Evolutionary conservation across 2,797 vertebrate species (phyloP).

Genomic region (Siniperca undulata): DNA sequence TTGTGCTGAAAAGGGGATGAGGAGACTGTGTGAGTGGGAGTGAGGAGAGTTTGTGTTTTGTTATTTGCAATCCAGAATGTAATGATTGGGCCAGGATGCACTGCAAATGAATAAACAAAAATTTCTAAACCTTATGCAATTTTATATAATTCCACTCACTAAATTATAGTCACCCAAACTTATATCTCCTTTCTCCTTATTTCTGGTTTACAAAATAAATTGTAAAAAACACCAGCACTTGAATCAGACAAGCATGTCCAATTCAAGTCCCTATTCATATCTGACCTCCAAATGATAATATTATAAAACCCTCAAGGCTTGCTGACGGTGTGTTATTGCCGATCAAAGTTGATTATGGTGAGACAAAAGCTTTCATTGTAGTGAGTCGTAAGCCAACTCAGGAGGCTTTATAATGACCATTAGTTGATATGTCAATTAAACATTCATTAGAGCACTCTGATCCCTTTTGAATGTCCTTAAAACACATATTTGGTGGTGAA

Average conservation of each 20-base stretch:
- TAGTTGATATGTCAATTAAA: slow-evolving; percentile 49
- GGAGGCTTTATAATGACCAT: slow-evolving; percentile 59
- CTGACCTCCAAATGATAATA: slow-evolving; percentile 17
- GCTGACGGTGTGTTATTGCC: slow-evolving; percentile 33
- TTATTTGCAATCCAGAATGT: slow-evolving; percentile 43
- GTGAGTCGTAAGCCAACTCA: slow-evolving; percentile 31
- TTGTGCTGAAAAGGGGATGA: slow-evolving; percentile 44
- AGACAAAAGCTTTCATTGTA: slow-evolving; percentile 62
- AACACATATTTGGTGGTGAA: background rate
- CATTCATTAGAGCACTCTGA: too few species aligned
- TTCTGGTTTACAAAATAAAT: background rate
- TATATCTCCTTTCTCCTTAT: background rate
- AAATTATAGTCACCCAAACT: background rate
- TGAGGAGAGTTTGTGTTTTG: slow-evolving; percentile 48
- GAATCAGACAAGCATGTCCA: background rate
- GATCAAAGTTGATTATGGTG: slow-evolving; percentile 59
- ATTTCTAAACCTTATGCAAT: slow-evolving; percentile 5
- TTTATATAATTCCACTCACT: slow-evolving; percentile 1
- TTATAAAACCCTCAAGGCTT: slow-evolving; percentile 12
- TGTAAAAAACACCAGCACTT: background rate
- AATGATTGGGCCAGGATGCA: slow-evolving; percentile 23
- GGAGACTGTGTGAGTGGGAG: slow-evolving; percentile 42
- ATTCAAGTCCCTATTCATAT: background rate
- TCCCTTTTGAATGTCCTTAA: background rate
- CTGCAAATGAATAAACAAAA: slow-evolving; percentile 45